Evolutionary conservation across 2,113 vertebrate species (phyloP).

Genomic region (Leucopsar rothschildi): DNA sequence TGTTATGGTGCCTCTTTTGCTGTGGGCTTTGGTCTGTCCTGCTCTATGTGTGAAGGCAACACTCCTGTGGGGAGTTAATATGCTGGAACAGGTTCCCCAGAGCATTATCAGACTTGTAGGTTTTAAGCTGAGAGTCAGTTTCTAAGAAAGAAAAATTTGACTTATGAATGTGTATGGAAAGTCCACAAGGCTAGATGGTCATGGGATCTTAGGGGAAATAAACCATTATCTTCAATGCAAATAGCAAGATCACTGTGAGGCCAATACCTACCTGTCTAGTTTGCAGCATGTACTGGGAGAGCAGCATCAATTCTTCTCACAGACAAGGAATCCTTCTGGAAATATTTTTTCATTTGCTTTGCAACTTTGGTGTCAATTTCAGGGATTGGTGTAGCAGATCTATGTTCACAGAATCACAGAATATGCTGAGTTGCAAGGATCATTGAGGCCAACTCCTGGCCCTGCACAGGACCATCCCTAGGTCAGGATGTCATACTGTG

Average conservation of each 20-base stretch:
- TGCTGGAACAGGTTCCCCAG: not conserved
- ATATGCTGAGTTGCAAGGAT: not conserved
- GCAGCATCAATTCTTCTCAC: not conserved
- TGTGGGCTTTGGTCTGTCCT: not conserved
- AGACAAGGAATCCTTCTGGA: not conserved
- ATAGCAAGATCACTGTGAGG: not conserved
- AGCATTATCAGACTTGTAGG: not conserved
- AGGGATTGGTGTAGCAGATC: not conserved
- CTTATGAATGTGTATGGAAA: not conserved
- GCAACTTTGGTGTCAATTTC: not conserved
- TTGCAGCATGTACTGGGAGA: not conserved
- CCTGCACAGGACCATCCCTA: not conserved
- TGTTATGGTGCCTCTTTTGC: not conserved
- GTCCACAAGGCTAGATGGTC: not conserved
- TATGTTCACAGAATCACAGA: not conserved
- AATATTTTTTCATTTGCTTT: not conserved
- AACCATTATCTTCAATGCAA: not conserved
- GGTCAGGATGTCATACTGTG: not conserved
- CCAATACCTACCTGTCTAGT: not conserved
- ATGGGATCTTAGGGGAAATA: not conserved
- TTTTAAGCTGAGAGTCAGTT: not conserved
- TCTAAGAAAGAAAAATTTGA: not conserved
- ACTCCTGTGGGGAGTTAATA: not conserved
- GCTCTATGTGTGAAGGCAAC: fast-evolving
- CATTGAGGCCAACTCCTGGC: not conserved